These are phyloP conservation scores for Odocoileus hemionus DNA, from an alignment of 2,113 vertebrate species.

Conservation along the genomic window DNA sequence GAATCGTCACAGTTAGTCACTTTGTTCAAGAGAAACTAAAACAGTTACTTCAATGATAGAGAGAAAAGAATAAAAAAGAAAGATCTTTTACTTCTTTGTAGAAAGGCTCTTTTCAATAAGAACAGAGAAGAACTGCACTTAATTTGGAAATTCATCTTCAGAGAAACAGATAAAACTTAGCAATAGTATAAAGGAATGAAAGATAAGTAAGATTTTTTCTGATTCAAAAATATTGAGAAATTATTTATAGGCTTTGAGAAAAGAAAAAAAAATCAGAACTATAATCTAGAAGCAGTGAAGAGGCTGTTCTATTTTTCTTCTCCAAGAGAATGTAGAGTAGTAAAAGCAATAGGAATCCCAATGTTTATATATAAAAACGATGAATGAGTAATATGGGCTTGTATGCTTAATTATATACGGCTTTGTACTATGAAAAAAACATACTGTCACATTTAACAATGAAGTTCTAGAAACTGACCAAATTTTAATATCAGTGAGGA, in stretches of 20 bases:
- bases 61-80: conserved; percentile 32
- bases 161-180: conserved; percentile 59
- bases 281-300: conserved; percentile 35
- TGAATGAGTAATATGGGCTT: conserved; percentile 32
- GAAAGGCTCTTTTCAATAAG: conserved; percentile 45
- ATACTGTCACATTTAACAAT: neutral
- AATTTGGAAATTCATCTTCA: conserved; percentile 51
- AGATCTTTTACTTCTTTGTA: conserved; percentile 18
- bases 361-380: conserved; percentile 35
- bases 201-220: conserved; percentile 16
- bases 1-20: conserved; percentile 69
- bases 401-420: neutral
- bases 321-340: neutral
- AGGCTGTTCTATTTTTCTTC: conserved; percentile 39
- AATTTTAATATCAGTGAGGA: neutral
- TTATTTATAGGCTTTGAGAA: conserved; percentile 43
- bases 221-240: conserved; percentile 57
- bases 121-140: neutral
- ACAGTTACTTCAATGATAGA: conserved; percentile 59
- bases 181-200: conserved; percentile 41
- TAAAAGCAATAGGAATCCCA: conserved; percentile 12
- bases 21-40: conserved; percentile 68
- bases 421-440: conserved; percentile 22
- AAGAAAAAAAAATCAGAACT: conserved; percentile 46
- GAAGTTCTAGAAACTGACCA: conserved; percentile 7